Conservation (phyloP, 2,113 vertebrate species). For the Glaucomys volans region DNA sequence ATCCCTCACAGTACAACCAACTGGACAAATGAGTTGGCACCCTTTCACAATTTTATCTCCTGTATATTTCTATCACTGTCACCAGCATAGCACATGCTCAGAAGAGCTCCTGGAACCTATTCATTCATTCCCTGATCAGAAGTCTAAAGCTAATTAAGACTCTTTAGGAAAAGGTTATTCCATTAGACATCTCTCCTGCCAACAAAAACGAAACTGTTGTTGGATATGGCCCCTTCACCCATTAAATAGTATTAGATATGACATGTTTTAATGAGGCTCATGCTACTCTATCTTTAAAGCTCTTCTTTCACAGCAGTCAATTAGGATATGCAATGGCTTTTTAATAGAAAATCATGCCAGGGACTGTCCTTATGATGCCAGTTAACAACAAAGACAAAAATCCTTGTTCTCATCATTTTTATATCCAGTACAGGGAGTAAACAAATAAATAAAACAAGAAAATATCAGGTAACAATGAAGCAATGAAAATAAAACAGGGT, state of each 20-base stretch:
- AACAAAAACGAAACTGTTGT: not conserved
- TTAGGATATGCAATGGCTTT: conserved; percentile 28
- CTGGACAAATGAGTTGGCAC: not conserved
- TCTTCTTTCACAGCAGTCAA: conserved; percentile 3
- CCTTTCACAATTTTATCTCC: not conserved
- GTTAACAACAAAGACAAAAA: conserved; percentile 57
- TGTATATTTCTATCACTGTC: not conserved
- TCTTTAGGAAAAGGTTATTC: conserved; percentile 62
- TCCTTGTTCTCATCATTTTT: not conserved
- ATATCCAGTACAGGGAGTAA: not conserved
- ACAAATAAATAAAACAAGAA: conserved; percentile 50
- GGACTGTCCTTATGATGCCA: conserved; percentile 8
- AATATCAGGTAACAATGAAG: conserved; percentile 18
- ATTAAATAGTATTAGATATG: conserved; percentile 41
- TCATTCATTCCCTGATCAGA: conserved; percentile 38
- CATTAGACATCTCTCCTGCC: conserved; percentile 25
- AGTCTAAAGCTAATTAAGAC: conserved; percentile 44
- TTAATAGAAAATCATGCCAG: conserved; percentile 57
- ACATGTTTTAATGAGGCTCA: conserved; percentile 42
- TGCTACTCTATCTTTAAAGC: conserved; percentile 40
- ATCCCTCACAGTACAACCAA: not conserved
- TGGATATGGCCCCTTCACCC: conserved; percentile 30
- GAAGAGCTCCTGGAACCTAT: conserved; percentile 5
- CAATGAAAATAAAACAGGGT: not conserved
- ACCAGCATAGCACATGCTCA: not conserved